Conservation (phyloP, 1,140 invertebrate genomes). For the Manduca sexta region DNA sequence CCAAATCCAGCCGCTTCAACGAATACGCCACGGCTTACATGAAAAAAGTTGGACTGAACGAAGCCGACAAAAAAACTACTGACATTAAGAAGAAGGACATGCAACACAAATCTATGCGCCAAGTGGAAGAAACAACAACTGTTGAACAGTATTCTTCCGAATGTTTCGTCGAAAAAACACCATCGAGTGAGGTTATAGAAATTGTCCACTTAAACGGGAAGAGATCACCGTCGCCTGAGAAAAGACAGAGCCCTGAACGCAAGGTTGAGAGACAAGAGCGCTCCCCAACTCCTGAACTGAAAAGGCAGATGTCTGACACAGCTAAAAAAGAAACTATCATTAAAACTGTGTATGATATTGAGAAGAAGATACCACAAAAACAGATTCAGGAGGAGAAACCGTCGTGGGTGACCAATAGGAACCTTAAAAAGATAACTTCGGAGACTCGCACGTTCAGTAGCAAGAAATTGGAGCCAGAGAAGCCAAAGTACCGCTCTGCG, state of each 20-base stretch:
- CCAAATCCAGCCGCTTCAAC: slow-evolving; percentile 54
- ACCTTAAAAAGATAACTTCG: slow-evolving; percentile 62
- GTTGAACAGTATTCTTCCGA: slow-evolving; percentile 28
- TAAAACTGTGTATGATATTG: slow-evolving; percentile 44
- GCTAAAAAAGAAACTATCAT: slow-evolving; percentile 49
- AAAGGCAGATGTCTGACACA: slow-evolving; percentile 22
- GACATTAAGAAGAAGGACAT: slow-evolving; percentile 31
- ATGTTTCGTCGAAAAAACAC: slow-evolving; percentile 30
- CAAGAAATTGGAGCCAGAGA: slow-evolving; percentile 63
- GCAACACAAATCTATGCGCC: slow-evolving; percentile 20
- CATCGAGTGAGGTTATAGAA: slow-evolving; percentile 47
- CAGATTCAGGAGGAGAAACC: slow-evolving; percentile 62
- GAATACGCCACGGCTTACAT: slow-evolving; percentile 70
- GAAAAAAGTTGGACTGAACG: slow-evolving; percentile 63
- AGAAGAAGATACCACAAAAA: slow-evolving; percentile 49
- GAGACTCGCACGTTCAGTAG: slow-evolving; percentile 57
- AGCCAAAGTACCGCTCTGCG: slow-evolving; percentile 47
- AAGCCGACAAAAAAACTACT: slow-evolving; percentile 36
- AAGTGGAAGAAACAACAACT: slow-evolving; percentile 14
- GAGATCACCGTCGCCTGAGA: slow-evolving; percentile 51
- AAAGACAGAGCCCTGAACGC: slow-evolving; percentile 21
- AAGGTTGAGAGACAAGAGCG: slow-evolving; percentile 14
- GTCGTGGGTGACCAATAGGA: slow-evolving; percentile 75
- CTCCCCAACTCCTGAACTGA: slow-evolving; percentile 43
- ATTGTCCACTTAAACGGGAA: slow-evolving; percentile 38